Percentiles rank a stretch among this genome's conserved stretches.
These are phyloP conservation scores for Iphiclides podalirius DNA, from an alignment of 2,888 invertebrate genomes.

Conservation along the genomic window DNA sequence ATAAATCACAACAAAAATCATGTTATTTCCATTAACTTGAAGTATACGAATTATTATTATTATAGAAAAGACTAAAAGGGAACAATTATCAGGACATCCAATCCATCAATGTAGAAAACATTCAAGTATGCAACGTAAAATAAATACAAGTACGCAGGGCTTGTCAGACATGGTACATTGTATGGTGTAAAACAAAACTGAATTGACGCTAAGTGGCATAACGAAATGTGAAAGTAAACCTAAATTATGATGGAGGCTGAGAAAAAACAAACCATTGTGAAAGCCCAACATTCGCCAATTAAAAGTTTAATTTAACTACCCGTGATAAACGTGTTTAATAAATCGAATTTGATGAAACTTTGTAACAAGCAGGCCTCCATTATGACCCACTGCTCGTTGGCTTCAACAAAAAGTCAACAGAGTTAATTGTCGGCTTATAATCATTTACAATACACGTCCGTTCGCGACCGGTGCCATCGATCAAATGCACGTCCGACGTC, in stretches of 20 bases:
- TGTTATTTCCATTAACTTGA: too few relatives aligned
- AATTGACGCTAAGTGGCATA: too few relatives aligned
- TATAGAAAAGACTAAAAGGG: too few relatives aligned
- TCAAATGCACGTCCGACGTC: slow-evolving; percentile 18
- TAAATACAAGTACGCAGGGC: too few relatives aligned
- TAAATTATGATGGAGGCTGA: slow-evolving; percentile 1
- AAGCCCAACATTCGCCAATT: neutral
- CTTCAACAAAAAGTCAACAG: slow-evolving; percentile 20
- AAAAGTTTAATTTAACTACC: slow-evolving; percentile 5
- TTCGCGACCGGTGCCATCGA: slow-evolving; percentile 22
- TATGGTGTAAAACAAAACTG: too few relatives aligned
- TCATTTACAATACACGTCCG: slow-evolving; percentile 24
- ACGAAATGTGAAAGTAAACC: too few relatives aligned
- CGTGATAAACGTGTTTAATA: slow-evolving; percentile 3
- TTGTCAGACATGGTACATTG: too few relatives aligned
- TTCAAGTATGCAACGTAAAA: too few relatives aligned
- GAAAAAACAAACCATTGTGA: neutral
- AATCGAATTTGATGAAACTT: slow-evolving; percentile 8
- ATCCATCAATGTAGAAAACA: too few relatives aligned
- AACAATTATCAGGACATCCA: too few relatives aligned
- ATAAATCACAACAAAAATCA: too few relatives aligned
- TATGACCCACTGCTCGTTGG: slow-evolving; percentile 5
- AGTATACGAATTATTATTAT: too few relatives aligned
- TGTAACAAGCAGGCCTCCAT: slow-evolving; percentile 5
- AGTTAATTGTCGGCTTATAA: slow-evolving; percentile 23